phyloP scores from a whole-genome alignment of 2,797 vertebrate genomes.

The Enteromius trimaculatus region DNA sequence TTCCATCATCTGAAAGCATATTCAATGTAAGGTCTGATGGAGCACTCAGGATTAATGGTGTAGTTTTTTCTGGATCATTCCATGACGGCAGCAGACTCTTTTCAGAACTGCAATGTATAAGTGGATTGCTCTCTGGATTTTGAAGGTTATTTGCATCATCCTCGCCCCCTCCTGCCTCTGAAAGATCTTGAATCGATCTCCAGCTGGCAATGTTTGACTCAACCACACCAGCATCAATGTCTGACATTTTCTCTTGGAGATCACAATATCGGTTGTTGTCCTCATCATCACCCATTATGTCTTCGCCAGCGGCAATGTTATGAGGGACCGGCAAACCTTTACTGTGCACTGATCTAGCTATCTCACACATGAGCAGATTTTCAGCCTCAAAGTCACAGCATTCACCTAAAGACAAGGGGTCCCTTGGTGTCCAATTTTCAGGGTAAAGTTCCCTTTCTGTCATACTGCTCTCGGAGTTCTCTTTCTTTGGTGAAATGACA shows the following conservation, averaged over 20 bases:
- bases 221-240: slow-evolving; percentile 66
- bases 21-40: slow-evolving; percentile 73
- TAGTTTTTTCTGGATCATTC: slow-evolving; percentile 67
- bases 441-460: slow-evolving; percentile 58
- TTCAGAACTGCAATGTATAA: slow-evolving; percentile 63
- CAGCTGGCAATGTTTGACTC: slow-evolving; percentile 76
- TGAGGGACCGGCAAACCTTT: slow-evolving; percentile 64
- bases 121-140: slow-evolving; percentile 61
- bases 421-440: slow-evolving; percentile 73
- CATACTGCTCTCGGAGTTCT: slow-evolving; percentile 79
- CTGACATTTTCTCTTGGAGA: slow-evolving; percentile 65
- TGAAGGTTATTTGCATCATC: slow-evolving; percentile 80
- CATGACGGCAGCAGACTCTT: slow-evolving; percentile 65
- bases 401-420: slow-evolving; percentile 71
- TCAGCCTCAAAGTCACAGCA: slow-evolving; percentile 75
- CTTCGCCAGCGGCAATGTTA: slow-evolving; percentile 66
- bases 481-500: slow-evolving; percentile 83
- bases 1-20: slow-evolving; percentile 77
- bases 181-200: slow-evolving; percentile 81
- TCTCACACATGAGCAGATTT: slow-evolving; percentile 75
- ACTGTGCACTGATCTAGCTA: slow-evolving; percentile 64
- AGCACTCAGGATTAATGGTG: slow-evolving; percentile 63
- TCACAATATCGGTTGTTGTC: slow-evolving; percentile 74
- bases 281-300: slow-evolving; percentile 70
- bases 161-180: slow-evolving; percentile 78